Evolutionary conservation across 2,797 vertebrate species (phyloP).

Genomic region (Artibeus jamaicensis): DNA sequence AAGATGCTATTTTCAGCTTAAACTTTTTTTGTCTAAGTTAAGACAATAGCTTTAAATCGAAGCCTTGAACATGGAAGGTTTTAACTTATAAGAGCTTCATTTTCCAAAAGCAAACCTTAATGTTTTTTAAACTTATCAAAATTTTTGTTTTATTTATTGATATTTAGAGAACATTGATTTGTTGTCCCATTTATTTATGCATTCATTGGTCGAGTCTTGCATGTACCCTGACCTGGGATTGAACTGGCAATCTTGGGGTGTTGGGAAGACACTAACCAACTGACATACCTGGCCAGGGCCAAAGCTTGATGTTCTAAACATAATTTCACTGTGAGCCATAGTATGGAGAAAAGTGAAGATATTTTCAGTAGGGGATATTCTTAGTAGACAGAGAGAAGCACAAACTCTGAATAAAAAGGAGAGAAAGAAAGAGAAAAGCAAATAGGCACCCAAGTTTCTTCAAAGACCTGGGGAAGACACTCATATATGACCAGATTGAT

Average conservation of each 20-base stretch:
- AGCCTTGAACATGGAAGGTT: neutral
- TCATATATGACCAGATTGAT: neutral
- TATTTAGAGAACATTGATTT: too few species aligned
- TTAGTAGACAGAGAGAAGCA: neutral
- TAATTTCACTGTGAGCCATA: neutral
- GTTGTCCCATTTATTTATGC: too few species aligned
- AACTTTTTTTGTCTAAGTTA: neutral
- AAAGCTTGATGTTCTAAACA: neutral
- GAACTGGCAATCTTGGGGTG: too few species aligned
- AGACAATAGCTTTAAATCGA: neutral
- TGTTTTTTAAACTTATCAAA: too few species aligned
- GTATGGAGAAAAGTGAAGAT: neutral
- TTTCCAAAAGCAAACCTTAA: constrained; percentile 13
- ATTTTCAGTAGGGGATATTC: neutral
- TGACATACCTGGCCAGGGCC: too few species aligned
- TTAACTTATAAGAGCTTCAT: neutral
- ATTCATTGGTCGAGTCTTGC: too few species aligned
- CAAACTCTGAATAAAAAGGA: neutral
- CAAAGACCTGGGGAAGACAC: neutral
- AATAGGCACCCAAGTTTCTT: neutral
- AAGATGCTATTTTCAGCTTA: neutral
- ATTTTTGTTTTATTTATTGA: too few species aligned
- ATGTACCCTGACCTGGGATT: too few species aligned
- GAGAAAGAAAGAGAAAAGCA: neutral
- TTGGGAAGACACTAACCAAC: too few species aligned